Evolutionary conservation across 2,888 invertebrate genomes (phyloP).

Genomic region (Scaeva pyrastri): DNA sequence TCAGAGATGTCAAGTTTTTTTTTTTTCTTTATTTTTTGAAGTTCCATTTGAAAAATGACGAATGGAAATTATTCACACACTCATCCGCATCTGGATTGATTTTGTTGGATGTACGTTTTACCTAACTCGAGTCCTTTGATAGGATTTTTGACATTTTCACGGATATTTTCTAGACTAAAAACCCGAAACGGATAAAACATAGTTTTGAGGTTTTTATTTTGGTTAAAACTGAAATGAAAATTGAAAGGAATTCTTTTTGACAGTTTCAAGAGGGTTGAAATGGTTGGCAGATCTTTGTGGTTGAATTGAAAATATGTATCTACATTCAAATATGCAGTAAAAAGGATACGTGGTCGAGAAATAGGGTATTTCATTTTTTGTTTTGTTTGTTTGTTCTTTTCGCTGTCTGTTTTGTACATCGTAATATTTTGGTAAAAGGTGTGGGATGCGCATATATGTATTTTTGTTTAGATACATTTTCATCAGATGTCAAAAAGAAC

Average conservation of each 20-base stretch:
- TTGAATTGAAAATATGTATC: slow-evolving; percentile 36
- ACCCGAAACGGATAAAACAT: slow-evolving; percentile 39
- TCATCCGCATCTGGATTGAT: slow-evolving; percentile 38
- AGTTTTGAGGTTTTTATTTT: slow-evolving; percentile 58
- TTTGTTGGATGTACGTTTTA: no score
- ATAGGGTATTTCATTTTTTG: slow-evolving; percentile 11
- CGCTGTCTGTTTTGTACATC: slow-evolving; percentile 38
- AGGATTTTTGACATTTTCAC: slow-evolving; percentile 76
- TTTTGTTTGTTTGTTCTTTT: no score
- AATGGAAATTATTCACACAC: slow-evolving; percentile 64
- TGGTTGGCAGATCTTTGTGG: slow-evolving; percentile 43
- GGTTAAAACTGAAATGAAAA: slow-evolving; percentile 21
- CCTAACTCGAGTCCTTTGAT: slow-evolving; percentile 46
- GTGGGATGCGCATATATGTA: slow-evolving; percentile 44
- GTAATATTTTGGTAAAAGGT: slow-evolving; percentile 19
- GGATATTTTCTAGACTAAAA: slow-evolving; percentile 57
- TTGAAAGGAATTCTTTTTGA: slow-evolving; percentile 74
- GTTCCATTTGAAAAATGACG: slow-evolving; percentile 57
- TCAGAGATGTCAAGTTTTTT: slow-evolving; percentile 17
- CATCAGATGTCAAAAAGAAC: slow-evolving; percentile 55
- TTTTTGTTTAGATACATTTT: slow-evolving; percentile 28
- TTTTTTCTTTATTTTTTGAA: not conserved
- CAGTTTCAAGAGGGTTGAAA: slow-evolving; percentile 58
- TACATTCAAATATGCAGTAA: not conserved
- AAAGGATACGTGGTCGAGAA: slow-evolving; percentile 48